phyloP scores from a whole-genome alignment of 2,888 invertebrate species.

The Notodonta dromedarius region DNA sequence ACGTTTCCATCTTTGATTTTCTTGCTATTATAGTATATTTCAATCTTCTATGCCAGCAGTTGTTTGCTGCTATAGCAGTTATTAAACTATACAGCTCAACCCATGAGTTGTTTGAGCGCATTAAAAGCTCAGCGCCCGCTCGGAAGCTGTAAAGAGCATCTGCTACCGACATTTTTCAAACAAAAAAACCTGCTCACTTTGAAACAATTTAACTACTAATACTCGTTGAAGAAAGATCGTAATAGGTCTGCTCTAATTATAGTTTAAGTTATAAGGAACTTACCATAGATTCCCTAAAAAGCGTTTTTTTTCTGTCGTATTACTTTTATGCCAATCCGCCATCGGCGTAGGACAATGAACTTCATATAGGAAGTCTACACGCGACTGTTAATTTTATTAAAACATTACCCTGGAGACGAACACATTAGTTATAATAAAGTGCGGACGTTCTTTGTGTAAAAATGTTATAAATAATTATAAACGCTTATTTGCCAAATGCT shows the following conservation, averaged over 20 bases:
- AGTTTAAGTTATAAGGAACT: background rate
- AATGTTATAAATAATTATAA: no score
- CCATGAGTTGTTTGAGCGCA: slow-evolving; percentile 21
- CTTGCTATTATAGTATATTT: background rate
- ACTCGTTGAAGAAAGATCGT: background rate
- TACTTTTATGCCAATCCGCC: background rate
- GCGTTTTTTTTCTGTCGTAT: background rate
- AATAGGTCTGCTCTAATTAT: background rate
- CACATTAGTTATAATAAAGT: slow-evolving; percentile 4
- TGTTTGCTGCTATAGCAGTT: background rate
- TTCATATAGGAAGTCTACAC: background rate
- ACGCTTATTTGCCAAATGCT: no score
- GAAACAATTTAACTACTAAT: background rate
- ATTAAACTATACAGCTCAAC: slow-evolving; percentile 3
- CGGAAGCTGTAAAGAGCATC: slow-evolving; percentile 40
- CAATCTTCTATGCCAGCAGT: background rate
- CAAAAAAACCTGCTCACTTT: slow-evolving; percentile 35
- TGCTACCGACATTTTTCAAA: slow-evolving; percentile 39
- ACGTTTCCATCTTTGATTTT: no score
- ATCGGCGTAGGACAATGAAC: slow-evolving; percentile 9
- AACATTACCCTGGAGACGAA: slow-evolving; percentile 13
- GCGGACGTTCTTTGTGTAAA: background rate
- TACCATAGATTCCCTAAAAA: background rate
- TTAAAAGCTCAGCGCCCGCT: slow-evolving; percentile 35
- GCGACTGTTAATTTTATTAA: slow-evolving; percentile 32